Conservation (phyloP, 2,888 invertebrate species). For the Sipunculus nudus region DNA sequence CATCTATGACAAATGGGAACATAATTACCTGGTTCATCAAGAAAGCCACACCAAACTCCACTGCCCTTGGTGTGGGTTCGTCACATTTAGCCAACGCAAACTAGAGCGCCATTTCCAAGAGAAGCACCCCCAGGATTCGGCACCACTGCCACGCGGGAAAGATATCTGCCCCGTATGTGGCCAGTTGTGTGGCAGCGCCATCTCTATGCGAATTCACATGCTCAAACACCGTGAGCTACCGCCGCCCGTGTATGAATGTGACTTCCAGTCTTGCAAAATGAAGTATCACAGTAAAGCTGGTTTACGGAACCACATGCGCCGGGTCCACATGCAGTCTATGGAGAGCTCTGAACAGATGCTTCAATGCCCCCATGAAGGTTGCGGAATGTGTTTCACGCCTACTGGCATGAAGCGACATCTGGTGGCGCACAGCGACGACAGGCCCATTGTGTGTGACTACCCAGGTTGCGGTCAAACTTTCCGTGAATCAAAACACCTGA, state of each 20-base stretch:
- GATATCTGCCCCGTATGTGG: constrained; percentile 34
- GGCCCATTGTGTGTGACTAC: constrained; percentile 32
- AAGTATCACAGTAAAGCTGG: constrained; percentile 15
- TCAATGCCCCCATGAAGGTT: constrained; percentile 12
- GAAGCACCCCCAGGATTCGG: constrained; percentile 27
- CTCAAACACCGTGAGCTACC: constrained; percentile 30
- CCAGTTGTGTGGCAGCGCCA: constrained; percentile 19
- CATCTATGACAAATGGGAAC: constrained; percentile 29
- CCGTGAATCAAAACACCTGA: constrained; percentile 41
- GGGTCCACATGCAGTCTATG: constrained; percentile 13
- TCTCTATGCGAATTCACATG: constrained; percentile 30
- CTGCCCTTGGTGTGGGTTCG: constrained; percentile 29
- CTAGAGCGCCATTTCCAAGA: constrained; percentile 28
- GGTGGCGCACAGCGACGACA: constrained; percentile 8
- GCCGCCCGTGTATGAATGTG: no score
- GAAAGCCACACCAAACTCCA: constrained; percentile 7
- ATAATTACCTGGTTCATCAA: constrained; percentile 16
- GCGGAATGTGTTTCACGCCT: constrained; percentile 4
- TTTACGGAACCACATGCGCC: constrained; percentile 24
- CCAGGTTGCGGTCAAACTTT: constrained; percentile 39
- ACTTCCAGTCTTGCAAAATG: no score
- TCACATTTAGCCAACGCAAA: constrained; percentile 10
- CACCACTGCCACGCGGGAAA: constrained; percentile 15
- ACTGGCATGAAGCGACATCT: constrained; percentile 7
- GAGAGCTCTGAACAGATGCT: background rate